Evolutionary conservation across 2,113 vertebrate genomes (phyloP).

Genomic region (Parus major): DNA sequence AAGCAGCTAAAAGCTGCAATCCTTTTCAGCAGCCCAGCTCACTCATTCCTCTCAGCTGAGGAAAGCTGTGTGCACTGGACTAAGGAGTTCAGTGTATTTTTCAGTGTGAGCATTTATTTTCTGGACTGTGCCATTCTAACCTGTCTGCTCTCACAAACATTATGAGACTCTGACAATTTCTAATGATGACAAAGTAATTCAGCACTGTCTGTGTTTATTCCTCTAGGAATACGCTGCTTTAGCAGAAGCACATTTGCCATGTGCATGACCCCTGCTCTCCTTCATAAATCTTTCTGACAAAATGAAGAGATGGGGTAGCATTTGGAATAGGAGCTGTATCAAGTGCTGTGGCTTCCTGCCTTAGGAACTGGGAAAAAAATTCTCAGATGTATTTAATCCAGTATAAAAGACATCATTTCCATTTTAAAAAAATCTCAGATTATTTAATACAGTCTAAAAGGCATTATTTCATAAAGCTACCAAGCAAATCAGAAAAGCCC

Average conservation of each 20-base stretch:
- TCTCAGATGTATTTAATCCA: background rate
- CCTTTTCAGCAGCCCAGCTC: background rate
- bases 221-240: background rate
- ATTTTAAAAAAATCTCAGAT: background rate
- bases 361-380: background rate
- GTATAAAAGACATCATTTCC: background rate
- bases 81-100: slow-evolving; percentile 22
- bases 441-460: background rate
- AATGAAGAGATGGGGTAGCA: background rate
- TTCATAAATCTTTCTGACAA: slow-evolving; percentile 21
- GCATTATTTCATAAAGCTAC: background rate
- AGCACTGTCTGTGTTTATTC: slow-evolving; percentile 49
- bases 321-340: background rate
- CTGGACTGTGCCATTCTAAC: slow-evolving; percentile 33
- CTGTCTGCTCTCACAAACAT: slow-evolving; percentile 8
- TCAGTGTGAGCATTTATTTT: slow-evolving; percentile 21
- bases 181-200: slow-evolving; percentile 62
- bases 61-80: background rate
- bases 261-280: background rate
- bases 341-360: background rate
- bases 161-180: background rate
- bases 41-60: background rate
- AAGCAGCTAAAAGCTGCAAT: background rate
- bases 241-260: background rate
- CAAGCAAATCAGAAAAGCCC: background rate